These are phyloP conservation scores for Pseudochirops cupreus DNA, from an alignment of 2,797 vertebrate genomes.

Conservation along the genomic window DNA sequence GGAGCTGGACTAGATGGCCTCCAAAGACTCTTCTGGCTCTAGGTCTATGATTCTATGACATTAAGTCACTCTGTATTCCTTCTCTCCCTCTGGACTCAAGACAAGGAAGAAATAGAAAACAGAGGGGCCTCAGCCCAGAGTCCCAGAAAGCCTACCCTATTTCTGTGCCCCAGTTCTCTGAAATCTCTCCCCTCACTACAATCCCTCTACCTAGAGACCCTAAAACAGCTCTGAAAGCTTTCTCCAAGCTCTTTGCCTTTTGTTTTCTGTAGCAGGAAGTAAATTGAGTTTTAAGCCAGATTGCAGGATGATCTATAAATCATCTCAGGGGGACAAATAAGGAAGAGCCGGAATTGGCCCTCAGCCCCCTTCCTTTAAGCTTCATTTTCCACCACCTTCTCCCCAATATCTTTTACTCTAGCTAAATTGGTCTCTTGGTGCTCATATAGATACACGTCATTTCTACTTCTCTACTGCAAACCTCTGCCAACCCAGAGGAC, in stretches of 20 bases:
- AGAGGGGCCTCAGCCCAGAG: accelerated
- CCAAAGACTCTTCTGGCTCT: background rate
- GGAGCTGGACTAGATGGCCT: background rate
- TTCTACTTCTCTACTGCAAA: background rate
- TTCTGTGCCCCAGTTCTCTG: background rate
- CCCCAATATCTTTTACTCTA: background rate
- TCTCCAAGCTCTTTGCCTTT: background rate
- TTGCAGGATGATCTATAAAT: background rate
- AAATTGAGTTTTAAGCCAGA: background rate
- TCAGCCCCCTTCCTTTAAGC: background rate
- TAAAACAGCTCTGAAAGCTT: background rate
- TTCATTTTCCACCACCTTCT: background rate
- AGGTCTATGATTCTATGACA: background rate
- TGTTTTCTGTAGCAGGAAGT: background rate
- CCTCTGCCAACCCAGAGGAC: background rate
- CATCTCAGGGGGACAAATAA: background rate
- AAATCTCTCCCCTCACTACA: background rate
- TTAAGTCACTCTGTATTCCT: background rate
- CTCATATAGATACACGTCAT: background rate
- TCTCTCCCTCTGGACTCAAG: background rate
- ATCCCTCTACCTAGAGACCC: background rate
- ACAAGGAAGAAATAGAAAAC: background rate
- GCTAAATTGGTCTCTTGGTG: background rate
- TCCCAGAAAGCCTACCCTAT: background rate
- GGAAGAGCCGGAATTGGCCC: background rate